Evolutionary conservation across 2,888 invertebrate genomes (phyloP), one percentile per base, ranked within the genome.

Genomic region (Parascotia fuliginaria): DNA sequence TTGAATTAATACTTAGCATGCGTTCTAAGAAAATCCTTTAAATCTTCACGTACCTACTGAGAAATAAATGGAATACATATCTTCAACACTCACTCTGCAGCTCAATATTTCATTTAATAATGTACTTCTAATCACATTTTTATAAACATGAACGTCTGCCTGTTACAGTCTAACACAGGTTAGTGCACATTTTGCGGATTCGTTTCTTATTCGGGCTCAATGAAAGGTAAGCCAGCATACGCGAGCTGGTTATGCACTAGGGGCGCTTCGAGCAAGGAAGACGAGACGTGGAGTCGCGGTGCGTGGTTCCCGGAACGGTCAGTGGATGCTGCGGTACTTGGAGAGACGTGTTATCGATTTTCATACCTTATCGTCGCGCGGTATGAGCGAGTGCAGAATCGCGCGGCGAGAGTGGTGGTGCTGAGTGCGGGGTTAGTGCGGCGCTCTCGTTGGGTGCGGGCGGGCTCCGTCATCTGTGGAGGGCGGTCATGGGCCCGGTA

Each of bases 381-480:
- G 77, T 64, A 67, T 67, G 74, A 61, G 60, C 60, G 71, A 70
- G 72, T 60, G 71, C 69, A 65, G 69, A 73, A 62, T 63, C 68
- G 70, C 75, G 77, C 75, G 74, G 76, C 73, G 74, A 71, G 73
- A 61, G 65, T 67, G 79, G 68, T 83, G 81, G 85, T 80, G 81
- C 79, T 80, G 83, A 81, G 75, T 73, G 78, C 77, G 78, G 85
- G 85, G 83, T 68, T 74, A 70, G 73, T 70, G 78, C 73, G 71
- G 77, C 76, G 79, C 73, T 75, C 75, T 83, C 69, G 83, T 72
- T 70, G 79, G 83, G 81, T 77, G 83, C 83, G 83, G 89, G 81
- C 84, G 89, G 91, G 90, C 87, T 89, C 89, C 92, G 93, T 93
- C 93, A 88, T 90, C 89, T 92, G 90, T 89, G 85, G 82, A 78